A percentile compares a stretch with the other conserved stretches of the same genome.
phyloP scores from a whole-genome alignment of 1,140 invertebrate species.

The Hyphantria cunea region DNA sequence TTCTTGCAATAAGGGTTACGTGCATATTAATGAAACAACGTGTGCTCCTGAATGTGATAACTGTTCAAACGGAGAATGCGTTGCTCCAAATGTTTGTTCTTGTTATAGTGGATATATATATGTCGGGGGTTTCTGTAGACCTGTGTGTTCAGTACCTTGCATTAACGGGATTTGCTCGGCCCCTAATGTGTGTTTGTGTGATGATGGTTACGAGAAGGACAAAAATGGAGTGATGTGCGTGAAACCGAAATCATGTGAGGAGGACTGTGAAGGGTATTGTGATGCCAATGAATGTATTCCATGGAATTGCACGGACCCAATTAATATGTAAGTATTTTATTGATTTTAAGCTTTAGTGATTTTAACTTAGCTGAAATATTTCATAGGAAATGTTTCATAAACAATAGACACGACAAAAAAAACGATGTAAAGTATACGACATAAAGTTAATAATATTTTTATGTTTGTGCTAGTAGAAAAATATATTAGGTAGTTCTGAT shows the following conservation, averaged over 20 bases:
- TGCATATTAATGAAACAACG: constrained; percentile 24
- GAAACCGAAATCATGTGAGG: constrained; percentile 37
- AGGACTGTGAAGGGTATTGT: constrained; percentile 28
- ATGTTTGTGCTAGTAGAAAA: not conserved
- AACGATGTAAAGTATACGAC: not conserved
- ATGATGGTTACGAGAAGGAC: constrained; percentile 69
- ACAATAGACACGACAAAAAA: not conserved
- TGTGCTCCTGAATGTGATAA: constrained; percentile 47
- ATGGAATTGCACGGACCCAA: constrained; percentile 12
- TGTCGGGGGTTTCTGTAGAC: constrained; percentile 64
- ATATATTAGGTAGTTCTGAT: too few relatives aligned
- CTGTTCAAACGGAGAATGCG: constrained; percentile 17
- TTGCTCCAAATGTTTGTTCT: constrained; percentile 9
- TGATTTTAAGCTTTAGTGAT: not conserved
- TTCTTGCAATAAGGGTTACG: constrained; percentile 72
- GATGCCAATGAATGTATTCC: constrained; percentile 28
- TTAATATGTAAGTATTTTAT: not conserved
- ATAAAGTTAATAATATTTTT: not conserved
- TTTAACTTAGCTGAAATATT: too few relatives aligned
- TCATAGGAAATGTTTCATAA: too few relatives aligned
- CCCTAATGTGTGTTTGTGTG: constrained; percentile 79
- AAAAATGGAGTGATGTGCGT: constrained; percentile 46
- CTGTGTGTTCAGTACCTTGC: constrained; percentile 80
- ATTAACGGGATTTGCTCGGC: constrained; percentile 80
- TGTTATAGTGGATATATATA: constrained; percentile 73